Evolutionary conservation across 2,888 invertebrate species (phyloP), one percentile per base, ranked within the genome.

Genomic region (Thymelicus sylvestris): DNA sequence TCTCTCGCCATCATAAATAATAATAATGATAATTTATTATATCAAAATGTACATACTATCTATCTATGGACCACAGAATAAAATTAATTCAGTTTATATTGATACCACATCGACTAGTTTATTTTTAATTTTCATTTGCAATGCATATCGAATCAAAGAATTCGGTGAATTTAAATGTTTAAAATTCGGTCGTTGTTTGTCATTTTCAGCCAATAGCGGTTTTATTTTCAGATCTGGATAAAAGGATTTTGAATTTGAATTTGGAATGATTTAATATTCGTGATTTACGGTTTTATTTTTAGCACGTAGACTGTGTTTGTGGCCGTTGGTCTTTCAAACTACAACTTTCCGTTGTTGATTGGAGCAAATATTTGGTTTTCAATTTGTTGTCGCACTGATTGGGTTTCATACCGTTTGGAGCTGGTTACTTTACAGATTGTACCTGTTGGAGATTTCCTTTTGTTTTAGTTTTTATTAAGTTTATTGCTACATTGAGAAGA

Each of bases 321-420:
- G 65, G 65, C 52, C 39, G 41, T 41, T 44, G 55, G 41, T 41
- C 41, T 65, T 52, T 55, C 31, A 57, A 57, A 55, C 69, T 55
- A 62, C 72, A 79, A 79, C 78, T 80, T 86, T 85, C 85, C 79
- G 79, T 69, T 75, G 73, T 81, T 87, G 86, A 87, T 87, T 86
- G 83, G 79, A 72, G 76, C 80, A 84, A 87, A 87, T 73, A 86
- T 87, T 86, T 81, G 79, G 81, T 78, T 78, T 83, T 75, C 72
- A 80, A 79, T 1, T 83, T 80, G 83, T 80, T 80, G 72, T 44
- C 66, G 75, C 76, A 76, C 80, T 84, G 81, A 85, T 85, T 81
- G 75, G 77, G 77, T 78, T 79, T 74, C 13, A 63, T 48, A 47
- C 48, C 47, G 62, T 63, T 44, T 63, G 13, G 41, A 39, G 41